These are phyloP conservation scores for Numida meleagris DNA, from an alignment of 2,113 vertebrate genomes.

Conservation along the genomic window DNA sequence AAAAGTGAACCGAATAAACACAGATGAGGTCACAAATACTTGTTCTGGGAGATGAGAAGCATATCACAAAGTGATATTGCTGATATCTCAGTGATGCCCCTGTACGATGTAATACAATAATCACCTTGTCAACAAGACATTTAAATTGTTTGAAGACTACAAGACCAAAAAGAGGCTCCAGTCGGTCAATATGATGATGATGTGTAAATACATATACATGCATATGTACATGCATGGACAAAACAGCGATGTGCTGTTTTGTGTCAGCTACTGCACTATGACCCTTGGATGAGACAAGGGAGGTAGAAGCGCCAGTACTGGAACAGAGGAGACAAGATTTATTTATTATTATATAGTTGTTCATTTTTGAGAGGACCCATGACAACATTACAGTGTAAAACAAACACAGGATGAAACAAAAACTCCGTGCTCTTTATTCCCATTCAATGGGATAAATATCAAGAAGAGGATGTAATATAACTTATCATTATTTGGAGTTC, in stretches of 20 bases:
- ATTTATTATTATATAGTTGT: neutral
- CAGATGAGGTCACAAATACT: neutral
- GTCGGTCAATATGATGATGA: neutral
- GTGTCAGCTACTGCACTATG: constrained; percentile 1
- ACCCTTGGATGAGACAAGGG: neutral
- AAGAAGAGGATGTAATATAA: neutral
- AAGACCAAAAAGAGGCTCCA: neutral
- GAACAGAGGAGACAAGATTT: neutral
- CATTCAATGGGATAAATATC: neutral
- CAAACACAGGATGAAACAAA: neutral
- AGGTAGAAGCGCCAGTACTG: neutral
- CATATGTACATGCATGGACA: constrained; percentile 8
- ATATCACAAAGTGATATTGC: neutral
- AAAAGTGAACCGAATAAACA: neutral
- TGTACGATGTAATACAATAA: neutral
- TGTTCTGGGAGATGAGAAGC: neutral
- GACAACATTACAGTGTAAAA: neutral
- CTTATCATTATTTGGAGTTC: neutral
- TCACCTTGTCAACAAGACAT: neutral
- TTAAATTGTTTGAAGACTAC: neutral
- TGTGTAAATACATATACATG: constrained; percentile 8
- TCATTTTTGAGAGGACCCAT: neutral
- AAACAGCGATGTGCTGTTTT: neutral
- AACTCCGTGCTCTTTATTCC: neutral
- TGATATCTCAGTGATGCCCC: neutral